Percentiles rank a stretch among this genome's conserved stretches.
These are phyloP conservation scores for human (Homo sapiens) DNA, from an alignment of 2,113 vertebrate species.

Conservation along the genomic window DNA sequence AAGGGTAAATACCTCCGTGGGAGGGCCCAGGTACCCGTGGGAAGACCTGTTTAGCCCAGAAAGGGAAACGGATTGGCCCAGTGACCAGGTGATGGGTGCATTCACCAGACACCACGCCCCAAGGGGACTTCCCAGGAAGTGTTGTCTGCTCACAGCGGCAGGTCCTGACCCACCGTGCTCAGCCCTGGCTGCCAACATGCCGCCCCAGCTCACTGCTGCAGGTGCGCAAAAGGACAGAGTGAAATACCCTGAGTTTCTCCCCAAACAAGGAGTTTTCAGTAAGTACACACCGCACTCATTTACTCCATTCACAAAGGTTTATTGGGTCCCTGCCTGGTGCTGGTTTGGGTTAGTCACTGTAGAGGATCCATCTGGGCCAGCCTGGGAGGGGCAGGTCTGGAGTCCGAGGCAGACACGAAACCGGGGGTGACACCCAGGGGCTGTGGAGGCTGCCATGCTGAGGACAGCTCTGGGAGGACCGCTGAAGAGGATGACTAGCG, in stretches of 20 bases:
- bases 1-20: accelerated
- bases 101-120: accelerated
- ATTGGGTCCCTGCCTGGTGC: neutral
- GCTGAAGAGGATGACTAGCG: neutral
- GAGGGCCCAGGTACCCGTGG: accelerated
- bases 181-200: accelerated
- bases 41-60: neutral
- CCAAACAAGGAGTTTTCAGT: neutral
- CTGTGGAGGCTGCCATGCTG: accelerated
- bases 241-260: neutral
- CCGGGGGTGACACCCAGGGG: neutral
- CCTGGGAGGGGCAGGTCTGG: neutral
- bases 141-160: accelerated
- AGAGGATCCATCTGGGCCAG: neutral
- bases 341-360: accelerated
- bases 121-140: neutral
- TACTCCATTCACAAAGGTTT: neutral
- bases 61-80: neutral
- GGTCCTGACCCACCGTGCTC: neutral
- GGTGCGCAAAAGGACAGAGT: neutral
- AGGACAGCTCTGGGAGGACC: neutral
- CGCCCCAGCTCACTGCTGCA: neutral
- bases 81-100: accelerated
- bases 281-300: neutral
- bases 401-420: neutral